Conservation (phyloP, 2,888 invertebrate species). For the Eristalinus sepulchralis region DNA sequence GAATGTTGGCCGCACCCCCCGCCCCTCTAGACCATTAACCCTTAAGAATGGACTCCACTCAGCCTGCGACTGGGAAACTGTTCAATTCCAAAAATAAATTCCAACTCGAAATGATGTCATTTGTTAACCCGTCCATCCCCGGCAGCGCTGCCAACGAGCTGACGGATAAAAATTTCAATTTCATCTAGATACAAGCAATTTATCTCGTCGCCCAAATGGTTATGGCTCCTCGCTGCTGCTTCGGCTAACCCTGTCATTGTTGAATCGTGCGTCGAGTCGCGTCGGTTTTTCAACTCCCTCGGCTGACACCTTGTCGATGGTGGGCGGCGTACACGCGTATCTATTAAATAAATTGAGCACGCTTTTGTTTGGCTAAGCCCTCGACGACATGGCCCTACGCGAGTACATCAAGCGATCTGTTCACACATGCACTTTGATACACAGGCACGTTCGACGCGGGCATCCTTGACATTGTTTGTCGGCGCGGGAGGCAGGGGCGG, state of each 20-base stretch:
- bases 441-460: not conserved
- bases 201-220: not conserved
- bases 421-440: not conserved
- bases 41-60: not conserved
- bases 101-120: not conserved
- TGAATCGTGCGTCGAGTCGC: not conserved
- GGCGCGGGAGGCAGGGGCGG: not conserved
- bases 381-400: not conserved
- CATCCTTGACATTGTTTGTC: not conserved
- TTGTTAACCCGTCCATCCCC: not conserved
- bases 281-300: not conserved
- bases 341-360: constrained; percentile 16
- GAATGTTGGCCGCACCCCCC: not conserved
- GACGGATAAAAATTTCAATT: constrained; percentile 1
- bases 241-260: not conserved
- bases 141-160: not conserved
- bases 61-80: not conserved
- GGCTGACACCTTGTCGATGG: not conserved
- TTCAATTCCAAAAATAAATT: not conserved
- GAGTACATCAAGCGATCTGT: constrained; percentile 7
- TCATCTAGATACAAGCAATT: constrained; percentile 4
- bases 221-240: not conserved
- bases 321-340: not conserved
- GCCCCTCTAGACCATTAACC: not conserved
- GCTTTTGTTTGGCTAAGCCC: not conserved